Percentiles rank a stretch among this genome's conserved stretches.
These are phyloP conservation scores for Xiphias gladius DNA, from an alignment of 2,113 vertebrate genomes.

Conservation along the genomic window DNA sequence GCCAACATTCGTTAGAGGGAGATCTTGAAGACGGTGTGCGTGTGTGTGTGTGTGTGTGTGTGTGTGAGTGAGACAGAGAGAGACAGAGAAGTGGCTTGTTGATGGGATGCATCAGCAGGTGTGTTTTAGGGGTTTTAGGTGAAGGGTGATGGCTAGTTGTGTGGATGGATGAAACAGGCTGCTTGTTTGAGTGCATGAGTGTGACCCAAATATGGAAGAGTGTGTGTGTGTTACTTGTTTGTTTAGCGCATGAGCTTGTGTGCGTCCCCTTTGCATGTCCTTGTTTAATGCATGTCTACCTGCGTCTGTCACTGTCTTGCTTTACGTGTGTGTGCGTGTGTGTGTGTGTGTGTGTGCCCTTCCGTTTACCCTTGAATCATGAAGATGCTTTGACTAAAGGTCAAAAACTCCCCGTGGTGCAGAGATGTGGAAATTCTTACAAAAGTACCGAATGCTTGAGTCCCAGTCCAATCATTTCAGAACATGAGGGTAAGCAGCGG, in stretches of 20 bases:
- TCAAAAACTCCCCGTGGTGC: slow-evolving; percentile 52
- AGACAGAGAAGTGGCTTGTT: neutral
- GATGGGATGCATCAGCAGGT: slow-evolving; percentile 17
- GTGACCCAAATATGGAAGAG: neutral
- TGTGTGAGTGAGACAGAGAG: neutral
- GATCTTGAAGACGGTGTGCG: slow-evolving; percentile 24
- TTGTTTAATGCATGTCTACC: slow-evolving; percentile 6
- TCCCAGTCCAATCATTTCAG: slow-evolving; percentile 16
- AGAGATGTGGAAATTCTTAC: slow-evolving; percentile 50
- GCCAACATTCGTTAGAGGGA: slow-evolving; percentile 38
- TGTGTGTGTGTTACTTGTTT: neutral
- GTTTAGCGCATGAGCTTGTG: neutral
- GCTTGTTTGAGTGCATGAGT: neutral
- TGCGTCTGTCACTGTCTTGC: neutral
- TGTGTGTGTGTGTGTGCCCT: slow-evolving; percentile 16
- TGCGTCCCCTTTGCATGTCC: neutral
- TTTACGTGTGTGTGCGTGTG: neutral
- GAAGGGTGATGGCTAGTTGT: slow-evolving; percentile 5
- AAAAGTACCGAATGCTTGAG: slow-evolving; percentile 23
- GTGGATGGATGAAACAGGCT: slow-evolving; percentile 4
- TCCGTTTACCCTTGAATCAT: slow-evolving; percentile 63
- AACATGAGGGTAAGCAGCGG: neutral
- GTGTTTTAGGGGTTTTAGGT: slow-evolving; percentile 29
- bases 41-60: neutral
- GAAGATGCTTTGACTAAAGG: slow-evolving; percentile 64